Evolutionary conservation across 1,140 invertebrate species (phyloP).

Genomic region (Drepana arcuata): DNA sequence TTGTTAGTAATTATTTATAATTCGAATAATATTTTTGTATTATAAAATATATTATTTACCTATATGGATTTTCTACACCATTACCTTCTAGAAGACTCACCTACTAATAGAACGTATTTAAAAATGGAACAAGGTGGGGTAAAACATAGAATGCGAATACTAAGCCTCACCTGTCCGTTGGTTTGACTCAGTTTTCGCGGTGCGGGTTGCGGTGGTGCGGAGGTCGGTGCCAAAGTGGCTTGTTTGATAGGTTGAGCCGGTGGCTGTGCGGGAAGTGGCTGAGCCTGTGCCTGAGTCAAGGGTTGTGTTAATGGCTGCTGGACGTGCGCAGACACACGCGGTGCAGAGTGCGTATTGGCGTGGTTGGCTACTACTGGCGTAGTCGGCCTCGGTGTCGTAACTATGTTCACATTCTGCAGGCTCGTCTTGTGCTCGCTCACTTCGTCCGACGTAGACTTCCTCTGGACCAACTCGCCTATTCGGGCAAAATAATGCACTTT

Average conservation of each 20-base stretch:
- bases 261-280: slow-evolving; percentile 12
- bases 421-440: slow-evolving; percentile 59
- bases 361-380: too few species aligned
- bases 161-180: slow-evolving; percentile 50
- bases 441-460: slow-evolving; percentile 59
- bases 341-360: slow-evolving; percentile 28
- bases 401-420: slow-evolving; percentile 44
- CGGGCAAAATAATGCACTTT: slow-evolving; percentile 10
- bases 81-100: too few species aligned
- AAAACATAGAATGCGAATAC: too few species aligned
- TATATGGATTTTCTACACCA: too few species aligned
- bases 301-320: too few species aligned
- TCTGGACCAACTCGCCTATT: slow-evolving; percentile 35
- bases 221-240: slow-evolving; percentile 22
- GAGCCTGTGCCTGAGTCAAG: slow-evolving; percentile 18
- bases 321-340: slow-evolving; percentile 8
- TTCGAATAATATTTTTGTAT: too few species aligned
- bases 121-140: too few species aligned
- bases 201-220: slow-evolving; percentile 59
- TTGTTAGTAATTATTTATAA: too few species aligned
- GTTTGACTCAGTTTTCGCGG: slow-evolving; percentile 59
- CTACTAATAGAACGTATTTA: too few species aligned
- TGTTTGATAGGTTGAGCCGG: slow-evolving; percentile 19
- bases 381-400: slow-evolving; percentile 39
- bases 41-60: too few species aligned